A percentile compares a stretch with the other conserved stretches of the same genome.
Conservation (phyloP, 2,888 invertebrate species). For the Synanthedon myopaeformis region DNA sequence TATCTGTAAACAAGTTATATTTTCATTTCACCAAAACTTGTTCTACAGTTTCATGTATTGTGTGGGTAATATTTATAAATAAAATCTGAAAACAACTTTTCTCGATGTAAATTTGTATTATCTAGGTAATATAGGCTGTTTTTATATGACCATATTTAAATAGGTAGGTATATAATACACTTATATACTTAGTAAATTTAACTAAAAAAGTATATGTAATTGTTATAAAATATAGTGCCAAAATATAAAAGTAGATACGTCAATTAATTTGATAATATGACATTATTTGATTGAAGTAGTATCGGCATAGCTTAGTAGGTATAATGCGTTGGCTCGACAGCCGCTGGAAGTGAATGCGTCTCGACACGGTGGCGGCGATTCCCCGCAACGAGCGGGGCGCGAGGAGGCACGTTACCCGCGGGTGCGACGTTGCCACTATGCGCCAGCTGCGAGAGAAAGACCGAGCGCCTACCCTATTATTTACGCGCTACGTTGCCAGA, state of each 20-base stretch:
- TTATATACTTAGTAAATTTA: too few species aligned
- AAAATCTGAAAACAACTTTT: too few species aligned
- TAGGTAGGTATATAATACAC: too few species aligned
- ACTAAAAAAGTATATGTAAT: neutral
- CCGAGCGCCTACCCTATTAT: slow-evolving; percentile 69
- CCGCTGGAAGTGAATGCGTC: slow-evolving; percentile 35
- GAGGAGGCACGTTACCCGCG: slow-evolving; percentile 36
- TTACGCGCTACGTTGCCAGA: slow-evolving; percentile 67
- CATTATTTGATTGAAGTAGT: neutral
- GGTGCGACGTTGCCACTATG: slow-evolving; percentile 59
- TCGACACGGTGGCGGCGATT: slow-evolving; percentile 33
- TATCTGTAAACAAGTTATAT: slow-evolving; percentile 67
- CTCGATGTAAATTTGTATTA: too few species aligned
- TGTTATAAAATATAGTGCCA: neutral
- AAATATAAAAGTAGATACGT: slow-evolving; percentile 5
- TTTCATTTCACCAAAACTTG: slow-evolving; percentile 30
- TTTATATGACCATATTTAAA: too few species aligned
- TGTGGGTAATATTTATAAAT: too few species aligned
- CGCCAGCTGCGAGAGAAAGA: slow-evolving; percentile 70
- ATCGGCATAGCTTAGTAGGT: slow-evolving; percentile 31
- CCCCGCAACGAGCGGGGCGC: slow-evolving; percentile 26
- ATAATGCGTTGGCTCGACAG: slow-evolving; percentile 35
- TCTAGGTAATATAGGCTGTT: too few species aligned
- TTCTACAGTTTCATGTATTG: neutral
- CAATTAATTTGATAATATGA: neutral